These are phyloP conservation scores for Eospalax fontanierii DNA, from an alignment of 2,797 vertebrate species.

Conservation along the genomic window DNA sequence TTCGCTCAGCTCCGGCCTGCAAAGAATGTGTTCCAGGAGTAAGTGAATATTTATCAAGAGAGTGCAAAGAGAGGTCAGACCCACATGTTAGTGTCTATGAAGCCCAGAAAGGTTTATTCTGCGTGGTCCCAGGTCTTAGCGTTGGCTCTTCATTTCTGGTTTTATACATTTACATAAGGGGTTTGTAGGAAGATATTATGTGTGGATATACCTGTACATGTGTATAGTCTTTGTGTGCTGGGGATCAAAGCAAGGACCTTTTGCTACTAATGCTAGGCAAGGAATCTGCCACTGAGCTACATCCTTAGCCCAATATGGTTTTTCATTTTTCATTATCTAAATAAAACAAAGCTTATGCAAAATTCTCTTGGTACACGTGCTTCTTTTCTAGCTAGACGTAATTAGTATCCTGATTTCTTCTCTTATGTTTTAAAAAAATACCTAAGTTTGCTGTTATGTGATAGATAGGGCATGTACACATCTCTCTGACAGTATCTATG, in stretches of 20 bases:
- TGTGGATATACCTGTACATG: no score
- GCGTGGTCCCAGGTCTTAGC: background rate
- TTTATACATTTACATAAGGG: conserved; percentile 54
- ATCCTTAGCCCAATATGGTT: background rate
- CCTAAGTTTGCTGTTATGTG: background rate
- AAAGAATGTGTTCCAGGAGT: background rate
- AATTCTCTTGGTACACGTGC: background rate
- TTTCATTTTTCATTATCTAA: conserved; percentile 64
- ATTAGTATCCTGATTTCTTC: conserved; percentile 16
- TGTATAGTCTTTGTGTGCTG: background rate
- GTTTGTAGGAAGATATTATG: conserved; percentile 9
- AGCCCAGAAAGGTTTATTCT: background rate
- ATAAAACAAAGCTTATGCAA: conserved; percentile 64
- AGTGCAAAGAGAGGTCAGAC: background rate
- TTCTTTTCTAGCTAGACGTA: conserved; percentile 38
- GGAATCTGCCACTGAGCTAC: background rate
- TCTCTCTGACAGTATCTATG: background rate
- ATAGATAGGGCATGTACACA: background rate
- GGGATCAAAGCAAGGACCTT: background rate
- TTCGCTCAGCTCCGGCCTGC: background rate
- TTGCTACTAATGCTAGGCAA: background rate
- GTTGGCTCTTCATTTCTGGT: background rate
- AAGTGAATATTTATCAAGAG: background rate
- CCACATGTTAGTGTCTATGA: background rate
- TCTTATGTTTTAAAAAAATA: no score